phyloP scores from a whole-genome alignment of 2,888 invertebrate genomes.

The Hoplodrina blanda region DNA sequence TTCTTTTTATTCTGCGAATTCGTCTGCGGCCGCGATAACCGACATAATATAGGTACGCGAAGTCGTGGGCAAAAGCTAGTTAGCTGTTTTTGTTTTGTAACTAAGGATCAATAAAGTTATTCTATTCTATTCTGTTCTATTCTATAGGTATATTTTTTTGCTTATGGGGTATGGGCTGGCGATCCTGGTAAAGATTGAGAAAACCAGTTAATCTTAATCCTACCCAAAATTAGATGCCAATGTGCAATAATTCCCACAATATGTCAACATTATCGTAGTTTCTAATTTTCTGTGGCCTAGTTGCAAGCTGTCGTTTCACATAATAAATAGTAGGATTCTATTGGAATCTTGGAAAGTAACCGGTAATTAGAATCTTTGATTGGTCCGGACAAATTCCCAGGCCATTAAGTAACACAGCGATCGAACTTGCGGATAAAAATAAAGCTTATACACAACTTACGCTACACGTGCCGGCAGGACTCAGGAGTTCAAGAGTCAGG shows the following conservation, averaged over 20 bases:
- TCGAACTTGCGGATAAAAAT: constrained; percentile 28
- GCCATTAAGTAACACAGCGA: constrained; percentile 9
- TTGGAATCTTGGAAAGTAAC: not conserved
- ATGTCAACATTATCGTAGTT: not conserved
- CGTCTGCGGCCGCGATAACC: too few relatives aligned
- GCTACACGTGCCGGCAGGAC: constrained; percentile 10
- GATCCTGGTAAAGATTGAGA: not conserved
- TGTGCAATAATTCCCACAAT: constrained; percentile 3
- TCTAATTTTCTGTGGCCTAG: constrained; percentile 10
- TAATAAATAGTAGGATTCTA: constrained; percentile 14
- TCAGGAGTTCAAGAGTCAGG: not conserved
- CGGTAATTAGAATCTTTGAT: constrained; percentile 17
- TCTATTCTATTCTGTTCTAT: too few relatives aligned
- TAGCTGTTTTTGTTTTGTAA: too few relatives aligned
- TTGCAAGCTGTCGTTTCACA: constrained; percentile 32
- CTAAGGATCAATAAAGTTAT: too few relatives aligned
- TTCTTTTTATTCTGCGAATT: too few relatives aligned
- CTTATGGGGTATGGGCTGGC: not conserved
- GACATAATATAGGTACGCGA: too few relatives aligned
- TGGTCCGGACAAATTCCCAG: constrained; percentile 3
- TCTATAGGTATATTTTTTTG: too few relatives aligned
- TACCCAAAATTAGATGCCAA: constrained; percentile 7
- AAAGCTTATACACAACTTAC: constrained; percentile 17
- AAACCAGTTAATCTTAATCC: not conserved
- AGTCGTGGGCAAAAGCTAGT: too few relatives aligned